Percentiles rank a stretch among this genome's conserved stretches.
Evolutionary conservation across 1,140 invertebrate genomes (phyloP).

Genomic region (Drosophila willistoni): DNA sequence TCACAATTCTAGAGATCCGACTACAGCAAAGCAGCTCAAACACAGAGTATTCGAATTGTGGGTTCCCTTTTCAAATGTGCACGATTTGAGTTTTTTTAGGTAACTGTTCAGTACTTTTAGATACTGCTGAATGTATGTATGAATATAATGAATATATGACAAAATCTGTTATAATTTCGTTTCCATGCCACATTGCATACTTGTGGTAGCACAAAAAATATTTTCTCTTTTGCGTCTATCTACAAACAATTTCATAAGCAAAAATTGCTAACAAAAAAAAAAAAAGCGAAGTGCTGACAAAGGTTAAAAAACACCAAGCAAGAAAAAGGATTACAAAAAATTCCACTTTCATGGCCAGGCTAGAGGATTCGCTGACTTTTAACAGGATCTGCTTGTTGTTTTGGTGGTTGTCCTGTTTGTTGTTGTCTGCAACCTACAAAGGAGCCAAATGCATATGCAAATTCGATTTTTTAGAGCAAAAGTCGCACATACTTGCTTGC

Average conservation of each 20-base stretch:
- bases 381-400: slow-evolving; percentile 6
- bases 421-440: slow-evolving; percentile 25
- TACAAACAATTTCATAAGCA: slow-evolving; percentile 33
- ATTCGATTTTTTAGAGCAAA: slow-evolving; percentile 59
- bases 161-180: neutral
- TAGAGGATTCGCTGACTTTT: slow-evolving; percentile 33
- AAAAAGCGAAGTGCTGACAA: slow-evolving; percentile 7
- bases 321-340: slow-evolving; percentile 47
- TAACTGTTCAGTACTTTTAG: neutral
- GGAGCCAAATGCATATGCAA: slow-evolving; percentile 60
- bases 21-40: neutral
- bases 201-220: neutral
- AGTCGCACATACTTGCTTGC: slow-evolving; percentile 66
- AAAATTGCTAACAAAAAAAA: neutral
- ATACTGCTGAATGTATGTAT: too few species aligned
- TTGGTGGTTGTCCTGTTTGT: neutral
- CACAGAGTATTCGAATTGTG: slow-evolving; percentile 7
- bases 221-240: slow-evolving; percentile 32
- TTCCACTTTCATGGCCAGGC: slow-evolving; percentile 33
- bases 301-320: slow-evolving; percentile 7
- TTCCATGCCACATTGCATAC: neutral
- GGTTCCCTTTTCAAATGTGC: slow-evolving; percentile 52
- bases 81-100: slow-evolving; percentile 51
- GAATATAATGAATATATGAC: neutral
- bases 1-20: slow-evolving; percentile 35